These are phyloP conservation scores for Leuciscus waleckii DNA, from an alignment of 2,797 vertebrate genomes.

Conservation along the genomic window DNA sequence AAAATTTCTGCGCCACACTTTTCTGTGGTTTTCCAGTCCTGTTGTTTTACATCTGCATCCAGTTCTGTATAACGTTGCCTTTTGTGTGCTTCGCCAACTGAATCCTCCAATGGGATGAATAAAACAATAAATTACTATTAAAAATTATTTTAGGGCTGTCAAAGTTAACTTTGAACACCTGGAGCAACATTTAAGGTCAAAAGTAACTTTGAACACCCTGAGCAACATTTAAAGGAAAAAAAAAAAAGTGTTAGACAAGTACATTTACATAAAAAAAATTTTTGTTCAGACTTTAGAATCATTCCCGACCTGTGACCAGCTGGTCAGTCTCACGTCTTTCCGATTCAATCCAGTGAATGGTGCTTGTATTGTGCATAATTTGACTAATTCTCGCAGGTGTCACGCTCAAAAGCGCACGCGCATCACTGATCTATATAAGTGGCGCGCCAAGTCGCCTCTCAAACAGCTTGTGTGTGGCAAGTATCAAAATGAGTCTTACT, in stretches of 20 bases:
- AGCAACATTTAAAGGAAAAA: not conserved
- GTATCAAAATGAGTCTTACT: too few species aligned
- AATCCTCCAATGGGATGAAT: not conserved
- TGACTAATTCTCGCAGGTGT: too few species aligned
- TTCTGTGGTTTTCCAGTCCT: conserved; percentile 2
- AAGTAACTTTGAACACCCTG: not conserved
- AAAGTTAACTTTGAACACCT: not conserved
- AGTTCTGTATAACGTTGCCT: not conserved
- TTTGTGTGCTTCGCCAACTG: not conserved
- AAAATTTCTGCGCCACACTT: not conserved
- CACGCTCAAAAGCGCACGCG: too few species aligned
- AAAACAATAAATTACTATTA: not conserved
- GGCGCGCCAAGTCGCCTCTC: too few species aligned
- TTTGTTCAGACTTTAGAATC: not conserved
- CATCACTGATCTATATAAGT: too few species aligned
- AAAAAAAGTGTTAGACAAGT: not conserved
- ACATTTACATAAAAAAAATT: not conserved
- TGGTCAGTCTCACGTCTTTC: too few species aligned
- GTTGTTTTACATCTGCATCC: conserved; percentile 4
- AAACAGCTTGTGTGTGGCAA: too few species aligned
- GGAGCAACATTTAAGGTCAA: not conserved
- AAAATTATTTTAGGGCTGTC: not conserved
- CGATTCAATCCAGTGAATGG: too few species aligned
- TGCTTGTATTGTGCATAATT: too few species aligned
- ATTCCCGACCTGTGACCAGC: too few species aligned